Conservation (phyloP, 1,140 invertebrate genomes). For the Lepidurus packardi region DNA sequence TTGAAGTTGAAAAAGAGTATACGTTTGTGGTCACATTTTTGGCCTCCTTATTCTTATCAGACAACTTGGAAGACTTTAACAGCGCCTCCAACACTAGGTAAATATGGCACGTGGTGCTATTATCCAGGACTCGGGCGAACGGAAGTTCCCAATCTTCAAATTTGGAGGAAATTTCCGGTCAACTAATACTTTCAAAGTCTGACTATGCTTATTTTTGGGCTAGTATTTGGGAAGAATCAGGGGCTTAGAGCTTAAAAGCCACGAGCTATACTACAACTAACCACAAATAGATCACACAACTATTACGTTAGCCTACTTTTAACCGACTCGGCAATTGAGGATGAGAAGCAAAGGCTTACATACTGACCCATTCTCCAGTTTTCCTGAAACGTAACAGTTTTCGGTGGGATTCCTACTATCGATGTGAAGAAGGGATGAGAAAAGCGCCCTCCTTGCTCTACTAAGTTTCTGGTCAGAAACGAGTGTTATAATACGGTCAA, state of each 20-base stretch:
- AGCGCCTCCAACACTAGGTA: slow-evolving; percentile 2
- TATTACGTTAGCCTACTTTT: not conserved
- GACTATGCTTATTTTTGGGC: not conserved
- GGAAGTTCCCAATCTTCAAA: not conserved
- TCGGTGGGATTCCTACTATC: not conserved
- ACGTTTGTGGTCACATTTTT: not conserved
- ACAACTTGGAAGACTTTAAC: not conserved
- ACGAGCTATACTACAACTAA: not conserved
- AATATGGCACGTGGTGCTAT: not conserved
- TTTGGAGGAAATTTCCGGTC: not conserved
- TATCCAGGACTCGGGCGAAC: not conserved
- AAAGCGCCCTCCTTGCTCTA: not conserved
- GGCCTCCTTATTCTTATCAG: slow-evolving; percentile 13
- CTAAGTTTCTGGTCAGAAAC: not conserved
- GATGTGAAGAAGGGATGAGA: not conserved
- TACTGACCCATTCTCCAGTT: not conserved
- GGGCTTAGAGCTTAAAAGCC: not conserved
- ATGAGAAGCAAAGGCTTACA: not conserved
- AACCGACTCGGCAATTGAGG: not conserved
- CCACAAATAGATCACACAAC: slow-evolving; percentile 4
- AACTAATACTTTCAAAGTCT: not conserved
- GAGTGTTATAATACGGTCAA: not conserved
- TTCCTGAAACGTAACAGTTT: not conserved
- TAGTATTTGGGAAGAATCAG: not conserved
- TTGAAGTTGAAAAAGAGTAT: not conserved